Conservation (phyloP, 2,888 invertebrate genomes). For the Hydriomena furcata region DNA sequence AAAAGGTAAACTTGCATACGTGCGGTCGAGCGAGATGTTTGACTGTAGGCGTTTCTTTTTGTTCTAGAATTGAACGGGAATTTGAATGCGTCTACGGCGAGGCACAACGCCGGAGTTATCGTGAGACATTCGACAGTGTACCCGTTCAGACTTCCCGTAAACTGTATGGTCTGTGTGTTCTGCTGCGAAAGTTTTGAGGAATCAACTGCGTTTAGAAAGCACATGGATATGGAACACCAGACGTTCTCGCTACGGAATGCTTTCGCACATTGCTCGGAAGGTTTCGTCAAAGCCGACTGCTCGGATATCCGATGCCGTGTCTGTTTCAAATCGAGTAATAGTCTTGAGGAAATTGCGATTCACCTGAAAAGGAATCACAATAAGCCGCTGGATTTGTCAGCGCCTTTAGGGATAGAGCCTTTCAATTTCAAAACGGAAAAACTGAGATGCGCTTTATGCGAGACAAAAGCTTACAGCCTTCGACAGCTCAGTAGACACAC, state of each 20-base stretch:
- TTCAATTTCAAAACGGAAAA: conserved; percentile 40
- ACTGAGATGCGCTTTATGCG: conserved; percentile 42
- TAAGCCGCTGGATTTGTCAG: conserved; percentile 16
- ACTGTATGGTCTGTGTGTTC: conserved; percentile 72
- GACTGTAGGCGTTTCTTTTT: conserved; percentile 75
- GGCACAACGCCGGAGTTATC: conserved; percentile 73
- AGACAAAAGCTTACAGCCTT: conserved; percentile 38
- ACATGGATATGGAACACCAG: conserved; percentile 66
- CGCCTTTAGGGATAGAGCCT: conserved; percentile 39
- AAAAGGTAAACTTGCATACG: too few species aligned
- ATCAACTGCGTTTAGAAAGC: conserved; percentile 58
- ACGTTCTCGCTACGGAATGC: conserved; percentile 61
- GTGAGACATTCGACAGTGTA: conserved; percentile 74
- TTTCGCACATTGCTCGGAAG: conserved; percentile 64
- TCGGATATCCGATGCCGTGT: conserved; percentile 65
- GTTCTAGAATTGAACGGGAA: conserved; percentile 66
- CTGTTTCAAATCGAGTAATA: conserved; percentile 50
- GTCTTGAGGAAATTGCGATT: conserved; percentile 54
- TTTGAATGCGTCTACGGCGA: conserved; percentile 61
- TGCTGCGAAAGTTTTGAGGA: conserved; percentile 67
- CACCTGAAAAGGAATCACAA: conserved; percentile 47
- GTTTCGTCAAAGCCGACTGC: conserved; percentile 69
- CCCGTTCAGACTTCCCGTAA: conserved; percentile 74
- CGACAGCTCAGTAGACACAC: conserved; percentile 47
- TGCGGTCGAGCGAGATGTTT: conserved; percentile 25